Evolutionary conservation across 2,888 invertebrate genomes (phyloP), one percentile per base, ranked within the genome.

Genomic region (Machimus atricapillus): DNA sequence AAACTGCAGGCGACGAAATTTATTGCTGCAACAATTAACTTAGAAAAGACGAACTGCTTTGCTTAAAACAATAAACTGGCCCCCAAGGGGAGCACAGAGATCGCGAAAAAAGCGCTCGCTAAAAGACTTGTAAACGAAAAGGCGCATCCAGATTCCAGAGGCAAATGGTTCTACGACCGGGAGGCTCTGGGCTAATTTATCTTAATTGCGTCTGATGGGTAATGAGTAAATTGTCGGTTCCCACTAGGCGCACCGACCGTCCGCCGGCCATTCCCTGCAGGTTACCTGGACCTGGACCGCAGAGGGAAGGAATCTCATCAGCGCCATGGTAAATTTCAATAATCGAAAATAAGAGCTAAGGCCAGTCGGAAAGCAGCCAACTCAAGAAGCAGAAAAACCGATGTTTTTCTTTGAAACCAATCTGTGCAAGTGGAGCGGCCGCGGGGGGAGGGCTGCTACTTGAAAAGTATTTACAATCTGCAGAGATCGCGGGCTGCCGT

Each of bases 181-280:
- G 37, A 58, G 82, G 16, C 58, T 8, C 82, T 82, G 37, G 66
- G 66, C 58, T 82, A 82, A 82, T 66, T 82, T 82, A 82, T 82
- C 58, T 82, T 82, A 82, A 82, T 82, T 82, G 82, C 58, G 82
- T 82, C 66, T 82, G 82, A 82, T 37, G 37, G 82, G 82, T 37
- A 82, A 82, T 66, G 66, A 66, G 66, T 27, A 66, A 66, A 66
- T 66, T 19, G 27, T 66, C 66, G 66, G 66, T 66, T 66, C 66
- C 66, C 66, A 27, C 66, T 66, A 66, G 66, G 27, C 66, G 66
- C 23, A 66, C 12, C 27, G 66, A 7, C n/a, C n/a, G 52, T n/a
- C 52, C 7, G 52, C 16, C 8, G 16, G 5, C n/a, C 52, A 52
- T 27, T 66, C 27, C 19, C 66, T n/a, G n/a, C n/a, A 27, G 66